These are phyloP conservation scores for Dione vanillae DNA, from an alignment of 2,888 invertebrate species.

Conservation along the genomic window DNA sequence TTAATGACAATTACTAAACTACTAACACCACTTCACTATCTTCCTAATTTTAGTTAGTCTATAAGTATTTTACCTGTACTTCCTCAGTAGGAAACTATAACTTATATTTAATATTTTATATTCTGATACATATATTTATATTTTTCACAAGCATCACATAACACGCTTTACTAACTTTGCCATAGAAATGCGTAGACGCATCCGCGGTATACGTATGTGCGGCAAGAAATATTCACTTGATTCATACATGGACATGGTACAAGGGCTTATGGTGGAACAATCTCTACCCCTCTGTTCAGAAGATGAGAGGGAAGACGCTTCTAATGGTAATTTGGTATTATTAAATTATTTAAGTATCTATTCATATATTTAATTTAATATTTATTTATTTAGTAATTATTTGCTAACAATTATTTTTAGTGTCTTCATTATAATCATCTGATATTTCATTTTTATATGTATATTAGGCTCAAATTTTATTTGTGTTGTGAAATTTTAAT, in stretches of 20 bases:
- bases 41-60: too few species aligned
- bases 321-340: constrained; percentile 64
- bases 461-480: constrained; percentile 6
- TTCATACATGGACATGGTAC: constrained; percentile 95
- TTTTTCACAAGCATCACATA: constrained; percentile 17
- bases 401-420: background rate
- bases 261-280: constrained; percentile 86
- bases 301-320: constrained; percentile 79
- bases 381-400: background rate
- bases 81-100: background rate
- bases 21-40: too few species aligned
- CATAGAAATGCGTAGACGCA: constrained; percentile 91
- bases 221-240: constrained; percentile 96
- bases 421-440: background rate
- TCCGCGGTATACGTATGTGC: constrained; percentile 94
- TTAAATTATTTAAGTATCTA: background rate
- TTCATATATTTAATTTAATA: background rate
- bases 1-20: too few species aligned
- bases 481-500: constrained; percentile 38
- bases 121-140: background rate
- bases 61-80: too few species aligned
- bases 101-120: background rate
- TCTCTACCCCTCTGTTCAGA: constrained; percentile 82
- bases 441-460: background rate
- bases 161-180: constrained; percentile 42